phyloP scores from a whole-genome alignment of 2,113 vertebrate species.

The Platichthys flesus region DNA sequence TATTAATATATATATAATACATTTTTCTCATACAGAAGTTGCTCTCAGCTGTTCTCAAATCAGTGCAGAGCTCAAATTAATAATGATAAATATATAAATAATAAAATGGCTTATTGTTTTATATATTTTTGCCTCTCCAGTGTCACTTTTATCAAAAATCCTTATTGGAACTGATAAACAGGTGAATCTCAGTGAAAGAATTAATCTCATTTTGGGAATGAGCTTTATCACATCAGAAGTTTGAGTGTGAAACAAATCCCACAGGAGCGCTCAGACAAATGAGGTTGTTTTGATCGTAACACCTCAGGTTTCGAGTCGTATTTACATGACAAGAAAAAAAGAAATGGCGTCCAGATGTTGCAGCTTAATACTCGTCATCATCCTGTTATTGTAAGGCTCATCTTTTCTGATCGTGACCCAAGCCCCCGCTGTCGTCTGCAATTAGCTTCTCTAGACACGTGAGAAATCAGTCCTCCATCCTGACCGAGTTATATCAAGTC shows the following conservation, averaged over 20 bases:
- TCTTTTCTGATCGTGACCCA: slow-evolving; percentile 9
- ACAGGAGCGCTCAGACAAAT: slow-evolving; percentile 38
- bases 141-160: slow-evolving; percentile 4
- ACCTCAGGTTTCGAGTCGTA: slow-evolving; percentile 14
- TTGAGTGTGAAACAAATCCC: slow-evolving; percentile 33
- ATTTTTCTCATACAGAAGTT: not conserved
- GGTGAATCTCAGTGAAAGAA: slow-evolving; percentile 23
- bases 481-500: not conserved
- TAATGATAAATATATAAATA: no score
- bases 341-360: slow-evolving; percentile 16
- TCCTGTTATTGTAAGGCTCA: not conserved
- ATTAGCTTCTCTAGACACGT: not conserved
- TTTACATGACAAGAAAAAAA: slow-evolving; percentile 28
- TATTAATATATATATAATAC: not conserved
- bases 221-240: slow-evolving; percentile 29
- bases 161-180: slow-evolving; percentile 1
- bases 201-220: slow-evolving; percentile 15
- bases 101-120: not conserved
- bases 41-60: not conserved
- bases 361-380: slow-evolving; percentile 2
- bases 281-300: slow-evolving; percentile 20
- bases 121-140: not conserved
- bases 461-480: not conserved
- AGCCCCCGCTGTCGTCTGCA: slow-evolving; percentile 9
- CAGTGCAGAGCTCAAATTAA: not conserved